Evolutionary conservation across 2,113 vertebrate species (phyloP).

Genomic region (Gobiocypris rarus): DNA sequence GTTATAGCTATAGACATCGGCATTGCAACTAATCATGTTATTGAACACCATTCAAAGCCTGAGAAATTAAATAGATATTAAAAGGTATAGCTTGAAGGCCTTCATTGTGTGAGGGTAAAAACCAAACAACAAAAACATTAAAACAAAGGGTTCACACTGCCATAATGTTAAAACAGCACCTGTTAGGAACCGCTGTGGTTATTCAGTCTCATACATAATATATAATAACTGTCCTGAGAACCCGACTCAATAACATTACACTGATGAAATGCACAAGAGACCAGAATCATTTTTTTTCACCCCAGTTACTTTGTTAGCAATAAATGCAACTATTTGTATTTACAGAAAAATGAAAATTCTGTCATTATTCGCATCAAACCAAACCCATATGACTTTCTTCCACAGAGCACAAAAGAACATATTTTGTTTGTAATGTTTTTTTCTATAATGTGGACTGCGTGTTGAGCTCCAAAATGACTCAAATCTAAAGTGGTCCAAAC

Average conservation of each 20-base stretch:
- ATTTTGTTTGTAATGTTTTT: neutral
- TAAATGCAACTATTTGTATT: too few relatives aligned
- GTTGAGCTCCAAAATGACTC: neutral
- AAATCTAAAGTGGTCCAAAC: neutral
- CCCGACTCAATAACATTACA: neutral
- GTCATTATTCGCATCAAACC: neutral
- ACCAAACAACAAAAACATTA: neutral
- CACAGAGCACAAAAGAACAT: neutral
- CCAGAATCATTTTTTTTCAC: neutral
- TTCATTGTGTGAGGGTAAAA: neutral
- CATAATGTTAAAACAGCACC: neutral
- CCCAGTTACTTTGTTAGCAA: neutral
- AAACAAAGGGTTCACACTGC: neutral
- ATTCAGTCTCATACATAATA: neutral
- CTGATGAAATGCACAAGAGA: neutral
- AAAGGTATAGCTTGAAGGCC: neutral
- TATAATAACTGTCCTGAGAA: neutral
- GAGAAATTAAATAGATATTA: constrained; percentile 50
- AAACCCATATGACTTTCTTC: neutral
- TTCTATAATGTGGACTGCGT: neutral
- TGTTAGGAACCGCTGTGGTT: neutral
- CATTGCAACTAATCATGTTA: constrained; percentile 65
- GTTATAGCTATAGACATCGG: constrained; percentile 67
- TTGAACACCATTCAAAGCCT: constrained; percentile 66
- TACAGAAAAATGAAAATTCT: too few relatives aligned